Evolutionary conservation across 1,140 invertebrate species (phyloP).

Genomic region (Ectropis grisescens): DNA sequence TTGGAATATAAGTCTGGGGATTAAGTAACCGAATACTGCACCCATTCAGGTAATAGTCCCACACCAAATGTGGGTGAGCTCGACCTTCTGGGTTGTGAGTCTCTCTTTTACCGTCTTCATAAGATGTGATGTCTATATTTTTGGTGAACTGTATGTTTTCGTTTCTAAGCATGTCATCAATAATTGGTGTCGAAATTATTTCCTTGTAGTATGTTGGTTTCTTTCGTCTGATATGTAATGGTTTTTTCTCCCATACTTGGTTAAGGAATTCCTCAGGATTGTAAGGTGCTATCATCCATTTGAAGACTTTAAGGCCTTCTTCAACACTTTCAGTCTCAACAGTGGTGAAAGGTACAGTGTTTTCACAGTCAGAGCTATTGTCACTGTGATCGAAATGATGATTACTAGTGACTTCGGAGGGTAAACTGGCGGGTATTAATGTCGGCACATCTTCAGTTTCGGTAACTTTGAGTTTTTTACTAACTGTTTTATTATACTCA

Average conservation of each 20-base stretch:
- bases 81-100: constrained; percentile 88
- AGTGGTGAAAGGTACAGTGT: too few species aligned
- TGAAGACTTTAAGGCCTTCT: constrained; percentile 74
- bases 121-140: constrained; percentile 93
- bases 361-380: constrained; percentile 34
- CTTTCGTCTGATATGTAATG: constrained; percentile 80
- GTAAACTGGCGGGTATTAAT: constrained; percentile 12
- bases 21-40: constrained; percentile 94
- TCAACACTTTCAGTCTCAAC: constrained; percentile 71
- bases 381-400: constrained; percentile 13
- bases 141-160: constrained; percentile 84
- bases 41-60: constrained; percentile 92
- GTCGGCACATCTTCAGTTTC: constrained; percentile 31
- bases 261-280: constrained; percentile 75
- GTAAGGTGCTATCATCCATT: constrained; percentile 81
- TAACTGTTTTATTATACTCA: too few species aligned
- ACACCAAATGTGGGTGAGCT: constrained; percentile 83
- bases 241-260: constrained; percentile 84
- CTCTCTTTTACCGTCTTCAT: constrained; percentile 82
- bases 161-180: constrained; percentile 84
- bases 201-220: constrained; percentile 78
- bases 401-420: constrained; percentile 2
- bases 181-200: constrained; percentile 80
- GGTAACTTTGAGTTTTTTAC: constrained; percentile 6
- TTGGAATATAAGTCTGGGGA: constrained; percentile 86